Evolutionary conservation across 2,888 invertebrate species (phyloP).

Genomic region (Polietes domitor): DNA sequence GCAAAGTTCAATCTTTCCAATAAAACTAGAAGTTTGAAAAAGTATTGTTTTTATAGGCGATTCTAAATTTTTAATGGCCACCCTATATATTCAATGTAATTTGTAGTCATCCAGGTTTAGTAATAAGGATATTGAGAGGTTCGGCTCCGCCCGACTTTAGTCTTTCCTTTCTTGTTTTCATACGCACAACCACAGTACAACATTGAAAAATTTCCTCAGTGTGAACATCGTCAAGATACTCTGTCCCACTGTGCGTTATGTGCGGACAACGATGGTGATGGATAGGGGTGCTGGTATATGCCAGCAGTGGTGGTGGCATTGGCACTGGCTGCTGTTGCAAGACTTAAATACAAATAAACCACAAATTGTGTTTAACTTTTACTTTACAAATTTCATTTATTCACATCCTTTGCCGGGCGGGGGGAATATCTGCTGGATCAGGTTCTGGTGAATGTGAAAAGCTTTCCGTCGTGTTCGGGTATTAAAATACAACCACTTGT

Average conservation of each 20-base stretch:
- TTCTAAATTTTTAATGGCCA: too few species aligned
- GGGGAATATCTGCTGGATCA: conserved; percentile 31
- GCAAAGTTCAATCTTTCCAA: too few species aligned
- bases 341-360: conserved; percentile 49
- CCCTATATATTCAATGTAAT: too few species aligned
- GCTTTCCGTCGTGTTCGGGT: conserved; percentile 62
- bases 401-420: conserved; percentile 42
- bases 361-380: conserved; percentile 61
- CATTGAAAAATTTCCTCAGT: too few species aligned
- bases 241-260: conserved; percentile 16
- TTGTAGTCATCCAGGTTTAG: too few species aligned
- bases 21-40: too few species aligned
- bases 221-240: too few species aligned
- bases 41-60: too few species aligned
- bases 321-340: neutral
- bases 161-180: too few species aligned
- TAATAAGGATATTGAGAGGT: too few species aligned
- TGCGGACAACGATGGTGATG: neutral
- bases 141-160: too few species aligned
- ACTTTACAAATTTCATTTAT: conserved; percentile 60
- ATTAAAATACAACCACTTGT: conserved; percentile 65
- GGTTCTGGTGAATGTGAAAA: conserved; percentile 59
- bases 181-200: too few species aligned
- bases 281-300: neutral
- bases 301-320: neutral